A percentile compares a stretch with the other conserved stretches of the same genome.
Evolutionary conservation across 1,140 invertebrate species (phyloP).

Genomic region (Yoshiicerus persimilis): DNA sequence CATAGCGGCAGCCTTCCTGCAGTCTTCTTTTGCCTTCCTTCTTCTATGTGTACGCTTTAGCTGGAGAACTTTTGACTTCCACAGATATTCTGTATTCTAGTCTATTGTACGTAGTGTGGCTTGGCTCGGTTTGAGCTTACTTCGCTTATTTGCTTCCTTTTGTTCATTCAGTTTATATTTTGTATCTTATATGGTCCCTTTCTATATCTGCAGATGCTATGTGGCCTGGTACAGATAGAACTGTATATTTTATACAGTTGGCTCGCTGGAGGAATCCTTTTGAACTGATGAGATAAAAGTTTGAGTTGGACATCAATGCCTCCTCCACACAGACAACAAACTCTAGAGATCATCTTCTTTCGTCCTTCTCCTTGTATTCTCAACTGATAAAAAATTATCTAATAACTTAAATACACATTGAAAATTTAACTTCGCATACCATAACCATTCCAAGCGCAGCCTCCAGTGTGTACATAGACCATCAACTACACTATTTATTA

Average conservation of each 20-base stretch:
- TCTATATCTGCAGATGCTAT: neutral
- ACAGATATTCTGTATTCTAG: neutral
- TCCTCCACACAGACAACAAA: neutral
- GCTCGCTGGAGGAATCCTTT: neutral
- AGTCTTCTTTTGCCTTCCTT: neutral
- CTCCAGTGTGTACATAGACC: neutral
- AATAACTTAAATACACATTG: neutral
- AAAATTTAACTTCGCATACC: neutral
- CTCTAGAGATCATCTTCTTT: neutral
- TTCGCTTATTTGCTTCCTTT: neutral
- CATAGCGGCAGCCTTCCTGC: neutral
- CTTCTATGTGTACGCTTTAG: neutral
- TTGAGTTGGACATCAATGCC: neutral
- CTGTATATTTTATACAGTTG: neutral
- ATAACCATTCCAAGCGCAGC: neutral
- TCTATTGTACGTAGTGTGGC: neutral
- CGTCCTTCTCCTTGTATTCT: neutral
- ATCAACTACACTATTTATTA: neutral
- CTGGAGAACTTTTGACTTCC: neutral
- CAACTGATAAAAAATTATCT: neutral
- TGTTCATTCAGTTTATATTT: neutral
- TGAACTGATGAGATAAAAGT: neutral
- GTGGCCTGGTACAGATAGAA: neutral
- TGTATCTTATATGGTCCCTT: neutral
- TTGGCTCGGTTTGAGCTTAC: neutral